Evolutionary conservation across 2,113 vertebrate genomes (phyloP).

Genomic region (Sterna hirundo): DNA sequence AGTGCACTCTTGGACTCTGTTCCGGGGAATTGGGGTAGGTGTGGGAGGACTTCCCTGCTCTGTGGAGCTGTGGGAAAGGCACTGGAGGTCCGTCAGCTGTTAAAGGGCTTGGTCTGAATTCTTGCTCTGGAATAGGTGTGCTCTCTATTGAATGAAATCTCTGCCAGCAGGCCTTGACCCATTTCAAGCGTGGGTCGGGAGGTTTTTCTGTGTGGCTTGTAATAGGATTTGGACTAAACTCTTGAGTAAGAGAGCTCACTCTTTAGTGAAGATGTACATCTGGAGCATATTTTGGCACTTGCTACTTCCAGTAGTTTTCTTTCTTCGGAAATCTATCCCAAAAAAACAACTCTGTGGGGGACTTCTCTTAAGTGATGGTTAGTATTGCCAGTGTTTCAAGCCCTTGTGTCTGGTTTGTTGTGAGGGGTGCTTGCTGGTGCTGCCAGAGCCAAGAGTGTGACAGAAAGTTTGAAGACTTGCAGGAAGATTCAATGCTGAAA

Average conservation of each 20-base stretch:
- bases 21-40: not conserved
- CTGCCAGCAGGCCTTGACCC: not conserved
- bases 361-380: not conserved
- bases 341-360: fast-evolving
- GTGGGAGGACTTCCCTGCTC: not conserved
- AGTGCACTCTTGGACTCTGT: not conserved
- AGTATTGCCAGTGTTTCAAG: not conserved
- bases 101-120: not conserved
- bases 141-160: not conserved
- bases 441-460: not conserved
- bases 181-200: not conserved
- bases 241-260: not conserved
- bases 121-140: not conserved
- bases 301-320: not conserved
- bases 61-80: not conserved
- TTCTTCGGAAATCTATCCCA: not conserved
- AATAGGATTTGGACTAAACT: not conserved
- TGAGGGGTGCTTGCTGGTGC: not conserved
- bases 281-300: not conserved
- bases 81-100: not conserved
- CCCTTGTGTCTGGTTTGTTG: not conserved
- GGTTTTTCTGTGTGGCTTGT: not conserved
- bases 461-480: not conserved
- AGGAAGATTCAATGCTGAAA: not conserved
- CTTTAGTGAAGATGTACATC: not conserved